Evolutionary conservation across 2,797 vertebrate genomes (phyloP), one percentile per base, ranked within the genome.

Genomic region (Cirrhinus mrigala): DNA sequence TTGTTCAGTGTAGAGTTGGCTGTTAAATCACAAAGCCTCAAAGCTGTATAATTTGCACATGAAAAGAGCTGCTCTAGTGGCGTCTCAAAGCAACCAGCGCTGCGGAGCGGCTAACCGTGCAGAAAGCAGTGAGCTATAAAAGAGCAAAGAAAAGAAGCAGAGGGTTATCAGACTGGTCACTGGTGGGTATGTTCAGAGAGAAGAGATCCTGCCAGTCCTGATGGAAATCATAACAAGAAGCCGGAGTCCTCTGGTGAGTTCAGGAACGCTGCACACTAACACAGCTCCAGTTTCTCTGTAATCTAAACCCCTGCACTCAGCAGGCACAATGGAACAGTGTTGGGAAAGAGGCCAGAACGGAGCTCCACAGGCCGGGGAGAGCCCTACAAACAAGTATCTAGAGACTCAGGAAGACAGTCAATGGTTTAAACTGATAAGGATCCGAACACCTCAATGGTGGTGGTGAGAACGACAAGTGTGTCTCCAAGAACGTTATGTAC

Each of bases 151-250:
- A 74, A 40, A 64, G 46, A 44, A 60, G 68, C 37, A 12, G n/a
- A 79, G 75, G 83, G 83, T 33, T 62, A 80, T 81, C 71, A 68
- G 68, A 52, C 44, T 37, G 8, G 70, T 54, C 54, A 64, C 78
- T 69, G 52, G 56, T 74, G 77, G 78, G 48, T 60, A n/a, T 82
- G 69, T 82, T 74, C 69, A 64, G 70, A 62, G 52, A 50, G 70
- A 82, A 48, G 40, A 74, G 18, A 74, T 62, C 84, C 88, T 91
- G 85, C 85, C 89, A 91, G 90, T 91, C 88, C 91, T 95, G 92
- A 95, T 94, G 90, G 93, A 94, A 95, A 94, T 92, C 94, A 94
- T 93, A 93, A 93, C 92, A 94, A 90, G 85, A 88, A 85, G 88
- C 90, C 68, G 86, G 89, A 84, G 87, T 93, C 89, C 93, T 94